Evolutionary conservation across 1,140 invertebrate genomes (phyloP).

Genomic region (Bilobella aurantiaca): DNA sequence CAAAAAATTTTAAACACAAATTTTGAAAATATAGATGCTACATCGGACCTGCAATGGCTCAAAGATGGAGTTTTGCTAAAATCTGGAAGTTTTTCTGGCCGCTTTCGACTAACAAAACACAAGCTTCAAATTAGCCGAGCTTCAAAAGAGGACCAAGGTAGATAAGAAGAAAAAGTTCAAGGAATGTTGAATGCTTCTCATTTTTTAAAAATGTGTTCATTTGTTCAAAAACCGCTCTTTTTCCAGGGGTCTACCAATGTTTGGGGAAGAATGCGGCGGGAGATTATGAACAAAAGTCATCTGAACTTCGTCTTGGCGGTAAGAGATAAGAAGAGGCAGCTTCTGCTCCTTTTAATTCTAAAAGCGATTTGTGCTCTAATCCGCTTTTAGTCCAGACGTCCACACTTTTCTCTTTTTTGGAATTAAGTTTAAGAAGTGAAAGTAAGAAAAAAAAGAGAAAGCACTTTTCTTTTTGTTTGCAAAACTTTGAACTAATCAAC

Average conservation of each 20-base stretch:
- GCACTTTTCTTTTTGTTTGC: background rate
- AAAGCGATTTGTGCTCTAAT: background rate
- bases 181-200: background rate
- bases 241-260: constrained; percentile 1
- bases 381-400: background rate
- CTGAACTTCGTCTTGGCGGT: background rate
- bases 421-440: too few species aligned
- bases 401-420: background rate
- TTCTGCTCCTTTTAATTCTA: background rate
- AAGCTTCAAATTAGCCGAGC: background rate
- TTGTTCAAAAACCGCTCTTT: background rate
- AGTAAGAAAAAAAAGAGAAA: too few species aligned
- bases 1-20: background rate
- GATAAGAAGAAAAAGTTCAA: background rate
- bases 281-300: background rate
- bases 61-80: background rate
- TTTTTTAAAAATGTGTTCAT: background rate
- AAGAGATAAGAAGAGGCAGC: background rate
- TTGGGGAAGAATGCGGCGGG: background rate
- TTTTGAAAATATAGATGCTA: background rate
- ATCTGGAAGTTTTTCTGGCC: background rate
- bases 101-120: background rate
- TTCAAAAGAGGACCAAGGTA: background rate
- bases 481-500: too few species aligned
- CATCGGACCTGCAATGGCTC: background rate